Conservation (phyloP, 30 jellyfish, hydroid and myxozoan species). For the Chironex yamaguchii region DNA sequence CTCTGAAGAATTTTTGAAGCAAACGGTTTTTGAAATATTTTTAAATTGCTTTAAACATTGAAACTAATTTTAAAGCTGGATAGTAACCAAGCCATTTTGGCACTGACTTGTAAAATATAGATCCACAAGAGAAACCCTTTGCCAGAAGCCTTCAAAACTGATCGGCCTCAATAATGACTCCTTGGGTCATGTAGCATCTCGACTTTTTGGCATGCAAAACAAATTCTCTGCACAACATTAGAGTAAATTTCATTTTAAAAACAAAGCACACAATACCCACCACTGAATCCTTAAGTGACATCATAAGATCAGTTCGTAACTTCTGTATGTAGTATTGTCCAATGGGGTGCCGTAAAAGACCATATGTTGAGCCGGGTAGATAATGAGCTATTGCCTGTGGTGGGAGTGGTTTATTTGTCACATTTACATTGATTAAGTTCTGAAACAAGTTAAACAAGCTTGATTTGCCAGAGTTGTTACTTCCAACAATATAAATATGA, state of each 20-base stretch:
- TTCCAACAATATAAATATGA: slow-evolving; percentile 84
- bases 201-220: no score
- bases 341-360: slow-evolving; percentile 76
- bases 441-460: slow-evolving; percentile 76
- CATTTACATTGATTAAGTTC: slow-evolving; percentile 55
- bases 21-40: no score
- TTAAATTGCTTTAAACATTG: no score
- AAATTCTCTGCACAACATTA: neutral
- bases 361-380: slow-evolving; percentile 78
- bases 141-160: no score
- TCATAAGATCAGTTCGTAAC: slow-evolving; percentile 58
- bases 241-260: neutral
- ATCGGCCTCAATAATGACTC: no score
- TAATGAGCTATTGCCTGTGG: slow-evolving; percentile 84
- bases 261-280: neutral
- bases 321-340: slow-evolving; percentile 71
- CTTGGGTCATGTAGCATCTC: no score
- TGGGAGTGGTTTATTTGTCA: slow-evolving; percentile 72
- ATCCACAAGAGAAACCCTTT: no score
- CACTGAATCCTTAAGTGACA: slow-evolving; percentile 44
- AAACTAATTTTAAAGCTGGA: no score
- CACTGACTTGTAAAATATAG: no score
- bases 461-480: slow-evolving; percentile 88
- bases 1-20: no score
- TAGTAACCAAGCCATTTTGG: no score